Evolutionary conservation across 1,140 invertebrate species (phyloP), one percentile per base, ranked within the genome.

Genomic region (Rhagoletis pomonella): DNA sequence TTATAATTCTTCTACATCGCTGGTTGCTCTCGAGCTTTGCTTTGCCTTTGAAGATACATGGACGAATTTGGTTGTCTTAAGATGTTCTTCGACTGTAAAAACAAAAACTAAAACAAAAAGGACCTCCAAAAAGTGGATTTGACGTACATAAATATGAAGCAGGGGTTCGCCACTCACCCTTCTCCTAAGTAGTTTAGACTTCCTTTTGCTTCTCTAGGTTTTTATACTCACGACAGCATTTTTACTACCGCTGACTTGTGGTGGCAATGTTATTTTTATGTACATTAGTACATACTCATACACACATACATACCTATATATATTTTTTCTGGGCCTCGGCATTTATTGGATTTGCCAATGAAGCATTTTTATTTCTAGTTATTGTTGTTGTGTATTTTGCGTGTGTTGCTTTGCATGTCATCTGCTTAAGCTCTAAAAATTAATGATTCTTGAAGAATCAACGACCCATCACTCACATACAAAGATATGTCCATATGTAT

Each of bases 371-470:
- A 19, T 84, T 64, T 39, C 29, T 55, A 29, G 9, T 87, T 87
- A 12, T 47, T 87, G 58, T 84, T 87, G 58, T 81, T 81, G 42
- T 64, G 39, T 86, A 73, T 64, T 60, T 64, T 47, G 58, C 60
- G 58, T 62, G 85, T 62, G 19, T 44, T 86, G 55, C 44, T 55
- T 73, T 87, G 77, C 58, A 87, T 87, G 87, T 87, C 87, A 87
- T 84, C 87, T 87, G 87, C 39, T 87, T 87, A 87, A 87, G 87
- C 87, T 87, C 69, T 84, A 87, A 87, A 87, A 87, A 87, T 87
- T 87, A 87, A 87, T 87, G 87, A 87, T 87, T 77, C 87, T 39
- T 86, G 60, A 86, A 86, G 42, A 65, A 86, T 62, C 59, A 86
- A 86, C 58, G 58, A 44, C 39, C n/a, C 42, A 17, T 42, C 60